Evolutionary conservation across 2,797 vertebrate species (phyloP), one percentile per base, ranked within the genome.

Genomic region (Morelia viridis): DNA sequence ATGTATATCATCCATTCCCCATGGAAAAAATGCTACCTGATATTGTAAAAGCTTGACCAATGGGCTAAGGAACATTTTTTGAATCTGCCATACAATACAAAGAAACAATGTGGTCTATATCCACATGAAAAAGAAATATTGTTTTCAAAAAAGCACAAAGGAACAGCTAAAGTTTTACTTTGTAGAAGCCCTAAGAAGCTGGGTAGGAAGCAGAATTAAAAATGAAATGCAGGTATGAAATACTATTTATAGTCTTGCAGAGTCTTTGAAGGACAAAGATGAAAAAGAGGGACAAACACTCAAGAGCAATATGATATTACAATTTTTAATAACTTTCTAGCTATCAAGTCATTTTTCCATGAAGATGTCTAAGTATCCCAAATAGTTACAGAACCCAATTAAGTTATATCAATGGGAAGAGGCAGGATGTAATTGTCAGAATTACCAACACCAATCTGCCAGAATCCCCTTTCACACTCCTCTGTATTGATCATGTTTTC

Each of bases 21-120:
- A 90, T 76, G 65, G 89, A 87, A 35, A 93, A 94, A 93, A 92
- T 50, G 58, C 91, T 22, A 53, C 84, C 86, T 91, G 64, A 87
- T 61, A 56, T 88, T 90, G 41, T 53, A 90, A 92, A 19, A 35
- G n/a, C n/a, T 68, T 87, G 92, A 94, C 90, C 90, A 93, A 93
- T 58, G 58, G 94, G 60, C 8, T 91, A 92, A 92, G 65, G 91
- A 85, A 76, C 61, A 93, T 65, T 85, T 90, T 87, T 90, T 91
- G 56, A 64, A 93, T 94, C 83, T 50, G 8, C 22, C 83, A 86
- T 61, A 65, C 35, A 80, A 57, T 0, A 0, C n/a, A 64, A 90
- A 90, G 71, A 88, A 93, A 91, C 89, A 91, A 85, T 31, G 60
- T 0, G 1, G 89, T 56, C 87, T 84, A 92, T 60, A 56, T 8